phyloP scores from a whole-genome alignment of 2,113 vertebrate genomes.

The Ifrita kowaldi region DNA sequence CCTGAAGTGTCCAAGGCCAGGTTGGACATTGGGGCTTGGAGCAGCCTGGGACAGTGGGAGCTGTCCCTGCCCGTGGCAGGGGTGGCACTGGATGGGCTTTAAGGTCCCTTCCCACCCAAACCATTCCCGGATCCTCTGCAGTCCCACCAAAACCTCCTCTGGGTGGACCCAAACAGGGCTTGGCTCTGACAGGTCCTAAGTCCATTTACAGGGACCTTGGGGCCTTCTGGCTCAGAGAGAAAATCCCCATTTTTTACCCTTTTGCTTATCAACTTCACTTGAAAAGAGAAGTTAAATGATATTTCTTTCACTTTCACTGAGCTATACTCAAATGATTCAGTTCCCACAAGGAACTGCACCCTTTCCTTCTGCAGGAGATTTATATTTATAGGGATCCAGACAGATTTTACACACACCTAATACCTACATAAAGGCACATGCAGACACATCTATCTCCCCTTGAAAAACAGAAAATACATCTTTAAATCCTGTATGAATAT shows the following conservation, averaged over 20 bases:
- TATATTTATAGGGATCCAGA: not conserved
- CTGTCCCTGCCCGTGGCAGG: not conserved
- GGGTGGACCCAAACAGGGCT: not conserved
- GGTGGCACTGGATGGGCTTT: not conserved
- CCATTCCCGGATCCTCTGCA: not conserved
- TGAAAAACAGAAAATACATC: slow-evolving; percentile 56
- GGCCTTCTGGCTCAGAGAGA: not conserved
- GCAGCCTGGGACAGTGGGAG: rapidly evolving
- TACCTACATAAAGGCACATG: not conserved
- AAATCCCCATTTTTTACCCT: not conserved
- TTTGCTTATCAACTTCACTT: not conserved
- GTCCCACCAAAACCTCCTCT: not conserved
- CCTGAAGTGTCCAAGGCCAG: not conserved
- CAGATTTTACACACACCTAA: not conserved
- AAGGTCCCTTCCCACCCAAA: not conserved
- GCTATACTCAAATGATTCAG: not conserved
- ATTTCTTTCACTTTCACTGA: not conserved
- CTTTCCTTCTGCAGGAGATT: not conserved
- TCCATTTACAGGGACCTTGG: not conserved
- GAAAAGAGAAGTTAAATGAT: not conserved
- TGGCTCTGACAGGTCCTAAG: not conserved
- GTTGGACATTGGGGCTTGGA: not conserved
- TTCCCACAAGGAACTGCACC: not conserved
- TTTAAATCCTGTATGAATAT: slow-evolving; percentile 75
- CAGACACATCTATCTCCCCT: not conserved